These are phyloP conservation scores for Lagria hirta DNA, from an alignment of 2,888 invertebrate genomes.

Conservation along the genomic window DNA sequence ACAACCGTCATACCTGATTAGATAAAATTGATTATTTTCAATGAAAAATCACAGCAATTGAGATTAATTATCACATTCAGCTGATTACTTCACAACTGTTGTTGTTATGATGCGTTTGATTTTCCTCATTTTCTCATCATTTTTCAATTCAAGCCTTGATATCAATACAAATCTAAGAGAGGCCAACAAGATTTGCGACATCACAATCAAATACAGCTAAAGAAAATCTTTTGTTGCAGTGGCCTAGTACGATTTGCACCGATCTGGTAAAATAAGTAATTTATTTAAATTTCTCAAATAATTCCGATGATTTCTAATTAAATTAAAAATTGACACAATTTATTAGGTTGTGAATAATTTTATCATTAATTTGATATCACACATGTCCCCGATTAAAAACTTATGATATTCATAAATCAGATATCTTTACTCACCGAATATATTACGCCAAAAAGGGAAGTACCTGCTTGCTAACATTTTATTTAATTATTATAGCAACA, in stretches of 20 bases:
- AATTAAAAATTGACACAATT: conserved; percentile 10
- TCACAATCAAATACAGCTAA: conserved; percentile 16
- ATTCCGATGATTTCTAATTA: conserved; percentile 11
- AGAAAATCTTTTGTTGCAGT: conserved; percentile 10
- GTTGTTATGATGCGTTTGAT: not conserved
- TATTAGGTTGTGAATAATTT: too few relatives aligned
- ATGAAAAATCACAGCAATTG: conserved; percentile 4
- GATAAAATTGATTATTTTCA: conserved; percentile 10
- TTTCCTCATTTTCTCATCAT: conserved; percentile 10
- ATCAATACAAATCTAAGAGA: conserved; percentile 20
- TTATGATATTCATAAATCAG: too few relatives aligned
- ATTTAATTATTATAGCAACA: too few relatives aligned
- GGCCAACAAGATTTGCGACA: conserved; percentile 21
- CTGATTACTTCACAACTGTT: not conserved
- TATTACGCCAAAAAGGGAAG: too few relatives aligned
- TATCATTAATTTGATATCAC: too few relatives aligned
- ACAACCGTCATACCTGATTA: too few relatives aligned
- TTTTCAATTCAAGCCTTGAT: conserved; percentile 13
- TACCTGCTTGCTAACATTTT: too few relatives aligned
- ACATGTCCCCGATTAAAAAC: too few relatives aligned
- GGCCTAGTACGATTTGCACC: conserved; percentile 3
- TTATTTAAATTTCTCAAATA: not conserved
- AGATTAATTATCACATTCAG: conserved; percentile 1
- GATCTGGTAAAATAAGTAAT: conserved; percentile 10
- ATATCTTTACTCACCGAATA: too few relatives aligned